Percentiles rank a stretch among this genome's conserved stretches.
These are phyloP conservation scores for Progne subis DNA, from an alignment of 2,113 vertebrate species.

Conservation along the genomic window DNA sequence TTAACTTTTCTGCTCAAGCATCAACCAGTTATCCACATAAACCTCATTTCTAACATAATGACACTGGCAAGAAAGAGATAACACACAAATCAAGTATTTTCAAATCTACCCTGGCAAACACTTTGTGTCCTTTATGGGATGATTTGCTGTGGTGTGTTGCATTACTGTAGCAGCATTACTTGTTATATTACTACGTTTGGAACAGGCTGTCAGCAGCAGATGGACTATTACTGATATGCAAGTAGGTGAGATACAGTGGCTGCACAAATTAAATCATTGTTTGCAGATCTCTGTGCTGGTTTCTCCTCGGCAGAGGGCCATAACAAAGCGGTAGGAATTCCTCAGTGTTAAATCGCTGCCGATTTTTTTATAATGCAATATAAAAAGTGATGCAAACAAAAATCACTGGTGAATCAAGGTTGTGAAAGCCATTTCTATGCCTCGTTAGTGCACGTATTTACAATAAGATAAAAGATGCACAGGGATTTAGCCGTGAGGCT, in stretches of 20 bases:
- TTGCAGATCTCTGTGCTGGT: not conserved
- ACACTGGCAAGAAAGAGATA: not conserved
- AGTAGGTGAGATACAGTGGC: conserved; percentile 29
- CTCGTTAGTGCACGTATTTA: not conserved
- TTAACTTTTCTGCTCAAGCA: conserved; percentile 35
- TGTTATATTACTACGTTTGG: not conserved
- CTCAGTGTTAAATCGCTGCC: not conserved
- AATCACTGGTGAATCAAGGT: not conserved
- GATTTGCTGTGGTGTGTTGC: conserved; percentile 17
- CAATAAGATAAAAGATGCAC: not conserved
- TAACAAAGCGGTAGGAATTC: not conserved
- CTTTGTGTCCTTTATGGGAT: conserved; percentile 14
- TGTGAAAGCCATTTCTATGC: conserved; percentile 30
- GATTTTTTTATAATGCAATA: conserved; percentile 4
- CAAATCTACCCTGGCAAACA: conserved; percentile 15
- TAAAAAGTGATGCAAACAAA: conserved; percentile 35
- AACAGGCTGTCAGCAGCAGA: conserved; percentile 56
- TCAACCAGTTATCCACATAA: not conserved
- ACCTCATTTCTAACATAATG: not conserved
- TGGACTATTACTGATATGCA: conserved; percentile 43
- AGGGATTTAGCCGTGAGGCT: conserved; percentile 4
- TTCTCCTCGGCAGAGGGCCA: not conserved
- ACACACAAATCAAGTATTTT: conserved; percentile 14
- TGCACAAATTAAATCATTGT: conserved; percentile 34
- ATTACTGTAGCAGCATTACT: conserved; percentile 16